These are phyloP conservation scores for Hybognathus amarus DNA, from an alignment of 2,797 vertebrate species.

Conservation along the genomic window DNA sequence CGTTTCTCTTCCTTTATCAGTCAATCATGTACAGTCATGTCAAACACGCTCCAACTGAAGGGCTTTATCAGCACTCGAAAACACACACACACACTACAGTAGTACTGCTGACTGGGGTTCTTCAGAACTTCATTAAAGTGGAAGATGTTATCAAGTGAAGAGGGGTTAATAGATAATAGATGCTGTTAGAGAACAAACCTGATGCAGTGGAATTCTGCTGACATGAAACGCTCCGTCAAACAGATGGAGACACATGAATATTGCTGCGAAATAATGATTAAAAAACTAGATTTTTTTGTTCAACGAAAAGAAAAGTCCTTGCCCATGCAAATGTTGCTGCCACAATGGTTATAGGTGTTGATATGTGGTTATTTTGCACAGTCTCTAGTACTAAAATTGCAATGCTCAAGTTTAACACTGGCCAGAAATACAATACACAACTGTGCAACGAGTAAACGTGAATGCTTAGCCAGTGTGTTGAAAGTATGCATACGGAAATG, in stretches of 20 bases:
- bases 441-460: neutral
- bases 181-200: neutral
- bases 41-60: neutral
- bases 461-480: neutral
- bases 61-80: neutral
- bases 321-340: neutral
- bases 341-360: neutral
- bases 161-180: too few species aligned
- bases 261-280: neutral
- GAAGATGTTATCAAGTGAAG: neutral
- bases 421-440: neutral
- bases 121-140: neutral
- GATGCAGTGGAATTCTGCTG: neutral
- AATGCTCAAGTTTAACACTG: neutral
- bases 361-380: neutral
- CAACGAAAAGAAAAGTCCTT: neutral
- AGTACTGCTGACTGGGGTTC: neutral
- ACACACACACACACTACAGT: neutral
- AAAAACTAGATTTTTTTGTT: neutral
- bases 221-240: too few species aligned
- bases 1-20: neutral
- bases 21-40: conserved; percentile 17
- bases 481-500: neutral
- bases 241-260: neutral
- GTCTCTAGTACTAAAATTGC: neutral